Evolutionary conservation across 2,797 vertebrate species (phyloP).

Genomic region (Artibeus jamaicensis): DNA sequence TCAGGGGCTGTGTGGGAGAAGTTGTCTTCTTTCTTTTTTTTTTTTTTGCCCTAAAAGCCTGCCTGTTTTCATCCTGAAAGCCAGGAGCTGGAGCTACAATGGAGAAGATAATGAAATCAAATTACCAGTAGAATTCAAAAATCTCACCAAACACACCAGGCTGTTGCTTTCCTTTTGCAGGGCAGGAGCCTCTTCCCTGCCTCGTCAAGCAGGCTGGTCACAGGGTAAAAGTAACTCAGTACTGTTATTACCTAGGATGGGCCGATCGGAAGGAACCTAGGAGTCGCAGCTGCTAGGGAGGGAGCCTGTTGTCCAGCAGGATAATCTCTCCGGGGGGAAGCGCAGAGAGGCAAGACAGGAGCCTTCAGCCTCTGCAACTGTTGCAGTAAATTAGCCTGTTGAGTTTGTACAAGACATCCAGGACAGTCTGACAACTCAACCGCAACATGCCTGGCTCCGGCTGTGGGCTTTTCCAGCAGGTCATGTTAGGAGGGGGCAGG

Average conservation of each 20-base stretch:
- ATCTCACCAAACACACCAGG: background rate
- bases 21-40: constrained; percentile 59
- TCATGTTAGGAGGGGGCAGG: background rate
- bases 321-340: constrained; percentile 32
- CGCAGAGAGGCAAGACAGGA: constrained; percentile 35
- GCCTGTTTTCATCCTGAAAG: constrained; percentile 43
- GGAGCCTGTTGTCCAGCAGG: background rate
- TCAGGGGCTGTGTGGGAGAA: constrained; percentile 57
- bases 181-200: background rate
- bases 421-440: constrained; percentile 74
- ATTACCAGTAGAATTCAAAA: constrained; percentile 3
- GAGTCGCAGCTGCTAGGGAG: background rate
- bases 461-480: constrained; percentile 47
- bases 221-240: background rate
- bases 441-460: constrained; percentile 21
- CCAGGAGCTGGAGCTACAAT: constrained; percentile 22
- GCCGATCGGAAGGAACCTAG: background rate
- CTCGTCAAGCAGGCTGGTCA: background rate
- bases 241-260: background rate
- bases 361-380: constrained; percentile 40
- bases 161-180: constrained; percentile 1
- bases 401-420: constrained; percentile 56
- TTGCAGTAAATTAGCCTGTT: constrained; percentile 72
- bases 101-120: constrained; percentile 17
- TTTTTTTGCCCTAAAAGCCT: no score